phyloP scores from a whole-genome alignment of 2,888 invertebrate genomes.

The Drosophila koepferae region DNA sequence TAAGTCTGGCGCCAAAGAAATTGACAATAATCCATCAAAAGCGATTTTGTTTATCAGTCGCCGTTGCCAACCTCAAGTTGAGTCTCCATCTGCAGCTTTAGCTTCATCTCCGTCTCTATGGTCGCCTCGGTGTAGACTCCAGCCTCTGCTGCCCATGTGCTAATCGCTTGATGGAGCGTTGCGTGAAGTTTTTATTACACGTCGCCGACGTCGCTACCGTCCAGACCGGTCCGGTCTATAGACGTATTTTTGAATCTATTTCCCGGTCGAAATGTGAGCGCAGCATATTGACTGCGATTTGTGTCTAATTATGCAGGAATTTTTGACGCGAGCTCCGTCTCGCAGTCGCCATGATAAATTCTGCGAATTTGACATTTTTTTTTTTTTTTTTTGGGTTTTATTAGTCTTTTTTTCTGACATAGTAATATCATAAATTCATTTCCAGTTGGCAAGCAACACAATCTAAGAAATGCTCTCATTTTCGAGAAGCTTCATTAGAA shows the following conservation, averaged over 20 bases:
- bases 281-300: conserved; percentile 31
- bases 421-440: conserved; percentile 54
- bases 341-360: conserved; percentile 70
- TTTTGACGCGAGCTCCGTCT: conserved; percentile 54
- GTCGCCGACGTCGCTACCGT: conserved; percentile 59
- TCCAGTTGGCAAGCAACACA: background rate
- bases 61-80: background rate
- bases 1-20: conserved; percentile 78
- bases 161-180: conserved; percentile 57
- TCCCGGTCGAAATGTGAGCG: conserved; percentile 57
- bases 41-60: conserved; percentile 51
- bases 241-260: conserved; percentile 57
- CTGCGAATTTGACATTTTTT: conserved; percentile 56
- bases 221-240: conserved; percentile 62
- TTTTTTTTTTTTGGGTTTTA: background rate
- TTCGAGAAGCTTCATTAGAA: background rate
- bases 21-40: conserved; percentile 75
- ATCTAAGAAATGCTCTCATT: background rate
- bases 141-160: conserved; percentile 58
- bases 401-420: conserved; percentile 16
- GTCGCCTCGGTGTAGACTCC: conserved; percentile 7
- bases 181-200: conserved; percentile 74
- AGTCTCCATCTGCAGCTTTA: background rate
- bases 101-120: background rate
- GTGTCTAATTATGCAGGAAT: conserved; percentile 72